Base-by-base conservation (phyloP, 1,140 invertebrate genomes). In the Ceratoteleas bidentatus region DNA sequence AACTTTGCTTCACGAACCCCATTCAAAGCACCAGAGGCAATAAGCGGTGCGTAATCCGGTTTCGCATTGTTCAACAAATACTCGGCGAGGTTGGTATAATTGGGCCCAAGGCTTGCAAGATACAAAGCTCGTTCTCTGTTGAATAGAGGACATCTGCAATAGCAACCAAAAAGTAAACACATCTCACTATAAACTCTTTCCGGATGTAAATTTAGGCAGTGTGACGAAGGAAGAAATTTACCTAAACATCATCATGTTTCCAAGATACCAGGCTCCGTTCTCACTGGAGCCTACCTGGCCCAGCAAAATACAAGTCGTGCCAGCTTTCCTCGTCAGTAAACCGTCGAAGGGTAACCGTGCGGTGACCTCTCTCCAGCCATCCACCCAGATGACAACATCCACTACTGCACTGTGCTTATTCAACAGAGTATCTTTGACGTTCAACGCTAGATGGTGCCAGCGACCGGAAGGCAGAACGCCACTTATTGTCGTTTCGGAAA, bases 391-490 rank as follows among this genome's bases (percentile, higher is more conserved):
- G 0, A 88, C 87, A 32, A 94, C 93, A 88, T 94, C 91, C 15
- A 94, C 91, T 52, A 92, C 92, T 60, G 94, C 94, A 64, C 92
- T 93, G 7, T 92, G 91, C 73, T 93, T 92, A 68, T 92, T 91
- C 5, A 90, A 89, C 40, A 94, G 89, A 0, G 90, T 92, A 80
- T 94, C 94, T 81, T 92, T 91, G 24, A 94, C 91, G 87, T 94
- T 94, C 15, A 95, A 85, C 16, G 93, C 93, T 40, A 95, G 84
- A 85, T 94, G 93, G 79, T 92, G 92, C 94, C 94, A 95, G 6
- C 89, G 85, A 40, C 91, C 90, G 2, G 91, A 88, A 13, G 92
- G 87, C 36, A 94, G 73, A 45, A 91, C 88, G 11, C 89, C 90
- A 49, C 87, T 91, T 13, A 93, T 88, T 4, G 91, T 92, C 24